Evolutionary conservation across 2,888 invertebrate species (phyloP).

Genomic region (Volucella bombylans): DNA sequence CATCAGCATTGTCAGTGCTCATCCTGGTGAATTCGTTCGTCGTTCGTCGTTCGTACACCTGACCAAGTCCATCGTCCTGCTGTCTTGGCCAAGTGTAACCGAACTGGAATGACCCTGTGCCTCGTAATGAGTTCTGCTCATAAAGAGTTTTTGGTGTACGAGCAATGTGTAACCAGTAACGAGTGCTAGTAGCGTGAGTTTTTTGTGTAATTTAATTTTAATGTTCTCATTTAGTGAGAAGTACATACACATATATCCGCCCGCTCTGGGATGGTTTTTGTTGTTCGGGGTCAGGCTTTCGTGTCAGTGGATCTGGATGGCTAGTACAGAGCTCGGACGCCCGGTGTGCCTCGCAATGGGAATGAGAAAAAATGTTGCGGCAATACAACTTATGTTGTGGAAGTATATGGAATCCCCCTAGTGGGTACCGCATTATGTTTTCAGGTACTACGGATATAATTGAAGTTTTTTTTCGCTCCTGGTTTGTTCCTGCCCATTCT

Average conservation of each 20-base stretch:
- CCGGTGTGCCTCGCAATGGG: too few relatives aligned
- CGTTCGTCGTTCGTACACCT: conserved; percentile 1
- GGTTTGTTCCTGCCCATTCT: background rate
- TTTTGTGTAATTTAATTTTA: conserved; percentile 72
- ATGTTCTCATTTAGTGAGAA: conserved; percentile 68
- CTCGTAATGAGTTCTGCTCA: too few relatives aligned
- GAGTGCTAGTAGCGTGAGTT: conserved; percentile 67
- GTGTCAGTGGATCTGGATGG: conserved; percentile 3
- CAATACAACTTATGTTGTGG: conserved; percentile 36
- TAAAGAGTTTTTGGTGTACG: too few relatives aligned
- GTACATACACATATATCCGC: conserved; percentile 43
- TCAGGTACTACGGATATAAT: conserved; percentile 11
- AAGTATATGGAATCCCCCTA: conserved; percentile 24
- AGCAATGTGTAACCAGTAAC: conserved; percentile 41
- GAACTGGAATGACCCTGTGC: conserved; percentile 48
- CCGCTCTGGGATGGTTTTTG: conserved; percentile 41
- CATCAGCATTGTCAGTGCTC: background rate
- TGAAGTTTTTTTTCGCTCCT: conserved; percentile 3
- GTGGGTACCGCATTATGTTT: conserved; percentile 39
- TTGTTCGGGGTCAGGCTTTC: conserved; percentile 55
- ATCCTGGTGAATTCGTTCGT: too few relatives aligned
- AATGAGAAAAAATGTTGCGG: conserved; percentile 15
- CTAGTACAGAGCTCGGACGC: background rate
- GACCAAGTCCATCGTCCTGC: conserved; percentile 11
- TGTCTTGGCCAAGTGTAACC: conserved; percentile 32